phyloP scores from a whole-genome alignment of 2,113 vertebrate species.

The Hemicordylus capensis region DNA sequence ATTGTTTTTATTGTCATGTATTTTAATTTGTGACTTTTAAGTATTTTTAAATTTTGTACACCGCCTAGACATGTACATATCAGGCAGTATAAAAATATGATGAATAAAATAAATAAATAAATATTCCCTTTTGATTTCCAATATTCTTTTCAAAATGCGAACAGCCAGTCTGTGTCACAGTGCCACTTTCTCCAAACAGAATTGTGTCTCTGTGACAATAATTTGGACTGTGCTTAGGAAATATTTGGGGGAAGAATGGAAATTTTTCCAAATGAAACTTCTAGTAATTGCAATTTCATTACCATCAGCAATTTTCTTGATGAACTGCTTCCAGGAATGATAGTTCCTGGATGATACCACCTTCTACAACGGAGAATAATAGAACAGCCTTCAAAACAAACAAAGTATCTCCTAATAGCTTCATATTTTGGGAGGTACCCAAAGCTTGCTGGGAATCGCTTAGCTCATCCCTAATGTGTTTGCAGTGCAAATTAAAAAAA shows the following conservation, averaged over 20 bases:
- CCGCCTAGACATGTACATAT: too few relatives aligned
- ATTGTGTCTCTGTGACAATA: neutral
- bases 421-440: conserved; percentile 51
- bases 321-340: neutral
- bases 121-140: neutral
- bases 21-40: too few relatives aligned
- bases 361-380: conserved; percentile 16
- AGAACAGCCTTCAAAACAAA: conserved; percentile 46
- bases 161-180: neutral
- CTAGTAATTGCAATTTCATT: neutral
- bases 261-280: neutral
- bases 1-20: too few relatives aligned
- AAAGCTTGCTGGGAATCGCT: conserved; percentile 32
- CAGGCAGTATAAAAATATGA: too few relatives aligned
- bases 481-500: conserved; percentile 66
- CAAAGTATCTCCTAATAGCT: neutral
- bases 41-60: too few relatives aligned
- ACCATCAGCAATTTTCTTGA: neutral
- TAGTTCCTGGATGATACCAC: neutral
- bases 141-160: neutral
- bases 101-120: too few relatives aligned
- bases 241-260: fast-evolving
- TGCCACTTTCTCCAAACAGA: neutral
- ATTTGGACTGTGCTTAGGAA: neutral
- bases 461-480: conserved; percentile 65